Percentiles rank a stretch among this genome's conserved stretches.
phyloP scores from a whole-genome alignment of 2,113 vertebrate genomes.

The Proterorhinus semilunaris region DNA sequence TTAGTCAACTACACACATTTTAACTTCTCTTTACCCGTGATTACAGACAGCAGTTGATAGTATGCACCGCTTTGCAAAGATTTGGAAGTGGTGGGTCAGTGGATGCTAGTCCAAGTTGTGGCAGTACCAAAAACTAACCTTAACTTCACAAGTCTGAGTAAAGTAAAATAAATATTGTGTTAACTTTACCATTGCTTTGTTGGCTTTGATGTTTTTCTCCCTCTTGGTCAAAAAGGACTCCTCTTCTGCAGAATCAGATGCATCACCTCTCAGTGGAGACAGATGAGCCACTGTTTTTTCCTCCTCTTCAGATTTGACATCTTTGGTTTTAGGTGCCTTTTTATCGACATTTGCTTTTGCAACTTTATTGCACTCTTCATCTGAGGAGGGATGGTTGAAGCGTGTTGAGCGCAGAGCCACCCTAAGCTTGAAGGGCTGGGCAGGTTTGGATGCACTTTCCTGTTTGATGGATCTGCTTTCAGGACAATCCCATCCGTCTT shows the following conservation, averaged over 20 bases:
- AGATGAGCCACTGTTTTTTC: background rate
- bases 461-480: conserved; percentile 4
- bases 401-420: conserved; percentile 49
- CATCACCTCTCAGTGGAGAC: background rate
- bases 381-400: conserved; percentile 5
- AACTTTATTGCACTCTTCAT: conserved; percentile 17
- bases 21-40: no score
- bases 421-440: conserved; percentile 57
- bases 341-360: background rate
- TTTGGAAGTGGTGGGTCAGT: no score
- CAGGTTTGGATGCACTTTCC: conserved; percentile 11
- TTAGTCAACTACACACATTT: no score
- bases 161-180: background rate
- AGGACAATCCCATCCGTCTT: conserved; percentile 15
- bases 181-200: conserved; percentile 76
- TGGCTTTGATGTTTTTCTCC: conserved; percentile 73
- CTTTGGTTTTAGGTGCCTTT: conserved; percentile 6
- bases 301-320: conserved; percentile 30
- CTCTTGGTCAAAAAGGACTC: conserved; percentile 66
- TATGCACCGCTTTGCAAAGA: no score
- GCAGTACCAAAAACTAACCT: no score
- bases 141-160: background rate
- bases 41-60: no score
- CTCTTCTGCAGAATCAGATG: conserved; percentile 50
- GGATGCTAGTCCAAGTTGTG: no score